phyloP scores from a whole-genome alignment of 1,140 invertebrate genomes.

The Pteromalus puparum region DNA sequence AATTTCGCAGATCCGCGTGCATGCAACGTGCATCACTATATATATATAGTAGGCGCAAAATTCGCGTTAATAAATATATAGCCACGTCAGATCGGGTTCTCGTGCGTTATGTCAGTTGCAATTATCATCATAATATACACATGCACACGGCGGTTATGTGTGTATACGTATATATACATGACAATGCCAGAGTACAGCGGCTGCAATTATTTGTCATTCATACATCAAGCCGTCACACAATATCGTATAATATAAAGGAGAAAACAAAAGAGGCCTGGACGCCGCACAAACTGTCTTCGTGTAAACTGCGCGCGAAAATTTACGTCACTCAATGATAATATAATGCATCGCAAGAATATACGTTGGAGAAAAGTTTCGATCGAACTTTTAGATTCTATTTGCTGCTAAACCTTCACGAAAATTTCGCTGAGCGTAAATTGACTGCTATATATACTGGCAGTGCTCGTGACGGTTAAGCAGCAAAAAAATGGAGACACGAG shows the following conservation, averaged over 20 bases:
- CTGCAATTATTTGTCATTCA: conserved; percentile 26
- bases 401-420: neutral
- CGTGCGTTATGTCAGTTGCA: conserved; percentile 17
- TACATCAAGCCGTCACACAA: conserved; percentile 20
- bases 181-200: neutral
- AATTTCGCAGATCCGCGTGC: neutral
- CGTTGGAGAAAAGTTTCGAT: neutral
- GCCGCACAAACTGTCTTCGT: conserved; percentile 24
- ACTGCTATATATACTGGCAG: neutral
- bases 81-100: neutral
- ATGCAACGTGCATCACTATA: neutral
- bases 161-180: neutral
- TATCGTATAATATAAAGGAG: neutral
- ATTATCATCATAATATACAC: neutral
- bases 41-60: neutral
- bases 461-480: neutral
- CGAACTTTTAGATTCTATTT: neutral
- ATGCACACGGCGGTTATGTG: neutral
- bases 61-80: neutral
- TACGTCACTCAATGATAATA: neutral
- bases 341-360: neutral
- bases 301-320: neutral
- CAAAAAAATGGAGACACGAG: neutral
- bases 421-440: neutral
- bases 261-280: neutral